phyloP scores from a whole-genome alignment of 2,113 vertebrate species.

The Octodon degus region DNA sequence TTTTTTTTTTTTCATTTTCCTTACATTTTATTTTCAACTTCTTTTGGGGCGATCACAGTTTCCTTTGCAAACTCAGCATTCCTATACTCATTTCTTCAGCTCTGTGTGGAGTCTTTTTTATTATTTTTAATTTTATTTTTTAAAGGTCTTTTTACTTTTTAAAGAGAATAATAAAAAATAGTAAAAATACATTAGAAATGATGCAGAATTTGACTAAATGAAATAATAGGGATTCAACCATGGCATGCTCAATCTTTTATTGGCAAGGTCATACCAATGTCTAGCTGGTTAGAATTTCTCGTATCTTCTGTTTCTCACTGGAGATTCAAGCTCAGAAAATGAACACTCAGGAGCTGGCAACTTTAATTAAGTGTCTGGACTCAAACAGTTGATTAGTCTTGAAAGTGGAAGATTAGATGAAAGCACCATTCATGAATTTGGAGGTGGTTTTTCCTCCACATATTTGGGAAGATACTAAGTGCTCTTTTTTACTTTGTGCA shows the following conservation, averaged over 20 bases:
- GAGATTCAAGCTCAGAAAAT: conserved; percentile 40
- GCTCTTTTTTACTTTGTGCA: background rate
- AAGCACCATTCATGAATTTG: conserved; percentile 32
- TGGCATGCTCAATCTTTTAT: background rate
- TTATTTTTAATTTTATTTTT: no score
- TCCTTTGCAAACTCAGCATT: no score
- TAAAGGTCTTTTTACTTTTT: no score
- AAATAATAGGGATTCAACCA: no score
- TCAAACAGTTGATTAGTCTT: conserved; percentile 64
- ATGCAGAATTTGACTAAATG: no score
- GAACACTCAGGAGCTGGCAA: conserved; percentile 48
- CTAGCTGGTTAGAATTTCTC: background rate
- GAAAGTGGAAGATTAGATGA: conserved; percentile 59
- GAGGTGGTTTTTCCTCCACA: conserved; percentile 20
- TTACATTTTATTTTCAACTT: no score
- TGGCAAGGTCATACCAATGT: background rate
- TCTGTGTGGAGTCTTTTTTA: no score
- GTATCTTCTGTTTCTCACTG: background rate
- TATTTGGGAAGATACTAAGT: background rate
- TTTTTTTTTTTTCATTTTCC: no score
- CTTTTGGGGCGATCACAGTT: no score
- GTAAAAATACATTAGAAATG: no score
- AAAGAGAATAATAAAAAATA: no score
- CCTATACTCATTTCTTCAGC: no score
- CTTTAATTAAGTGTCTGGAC: conserved; percentile 62